These are phyloP conservation scores for Peromyscus leucopus DNA, from an alignment of 2,113 vertebrate species.

Conservation along the genomic window DNA sequence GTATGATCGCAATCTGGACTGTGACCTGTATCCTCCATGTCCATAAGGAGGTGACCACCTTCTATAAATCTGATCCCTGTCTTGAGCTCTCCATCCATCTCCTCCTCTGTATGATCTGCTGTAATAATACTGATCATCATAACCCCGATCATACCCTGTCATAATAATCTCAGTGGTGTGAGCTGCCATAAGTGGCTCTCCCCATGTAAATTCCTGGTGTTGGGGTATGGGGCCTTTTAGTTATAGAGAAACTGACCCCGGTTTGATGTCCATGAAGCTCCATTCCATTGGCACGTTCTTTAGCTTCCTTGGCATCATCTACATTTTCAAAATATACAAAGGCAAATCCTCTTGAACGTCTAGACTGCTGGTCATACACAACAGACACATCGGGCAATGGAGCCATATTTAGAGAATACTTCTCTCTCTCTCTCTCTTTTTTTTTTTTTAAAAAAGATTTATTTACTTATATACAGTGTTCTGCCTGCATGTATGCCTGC, in stretches of 20 bases:
- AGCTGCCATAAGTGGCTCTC: conserved; percentile 95
- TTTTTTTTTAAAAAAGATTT: no score
- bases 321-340: conserved; percentile 98
- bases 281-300: conserved; percentile 98
- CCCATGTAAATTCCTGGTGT: conserved; percentile 99
- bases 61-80: conserved; percentile 90
- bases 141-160: conserved; percentile 95
- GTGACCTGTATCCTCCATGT: conserved; percentile 95
- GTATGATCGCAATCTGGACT: conserved; percentile 96
- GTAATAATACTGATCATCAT: conserved; percentile 95
- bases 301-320: conserved; percentile 96
- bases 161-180: conserved; percentile 93
- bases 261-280: conserved; percentile 97
- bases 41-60: conserved; percentile 96
- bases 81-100: conserved; percentile 90
- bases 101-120: conserved; percentile 94
- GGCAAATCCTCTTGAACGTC: conserved; percentile 96
- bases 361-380: conserved; percentile 97
- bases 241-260: conserved; percentile 97
- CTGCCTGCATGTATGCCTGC: no score
- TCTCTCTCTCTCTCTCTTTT: no score
- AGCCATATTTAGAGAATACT: conserved; percentile 97
- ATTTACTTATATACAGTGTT: no score
- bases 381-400: conserved; percentile 94
- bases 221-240: conserved; percentile 96